Base-by-base conservation (phyloP, 1,140 invertebrate species). In the Drosophila nikananu region DNA sequence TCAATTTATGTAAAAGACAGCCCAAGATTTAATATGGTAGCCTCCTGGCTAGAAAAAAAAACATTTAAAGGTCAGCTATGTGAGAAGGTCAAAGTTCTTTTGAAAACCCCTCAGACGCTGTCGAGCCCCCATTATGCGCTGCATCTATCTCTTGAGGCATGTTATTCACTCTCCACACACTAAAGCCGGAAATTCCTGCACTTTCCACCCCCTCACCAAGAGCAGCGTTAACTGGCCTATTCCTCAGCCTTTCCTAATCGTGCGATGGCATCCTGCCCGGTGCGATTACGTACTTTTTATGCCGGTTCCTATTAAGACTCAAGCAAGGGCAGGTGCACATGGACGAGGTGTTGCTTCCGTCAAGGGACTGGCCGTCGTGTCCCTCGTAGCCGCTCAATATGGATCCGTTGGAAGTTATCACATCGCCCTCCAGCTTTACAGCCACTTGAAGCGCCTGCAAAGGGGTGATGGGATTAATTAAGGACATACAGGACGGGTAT, bases 381-480 rank as follows among this genome's bases (percentile, higher is more conserved):
- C 92, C 92, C 58, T 92, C 81, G 94, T 95, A 95, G 65, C 96
- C 96, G 83, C 96, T 96, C 80, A 97, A 93, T 81, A 97, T 96
- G 81, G 96, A 97, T 58, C 96, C 97, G 91, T 97, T 97, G 57
- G 97, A 97, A 79, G 96, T 98, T 94, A 99, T 98, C 66, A 99
- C 97, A 94, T 99, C 98, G 64, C 98, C 98, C 89, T 99, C 98
- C 48, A 99, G 94, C 92, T 97, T 93, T 93, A 99, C 96, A 94
- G 98, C 95, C 94, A 98, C 95, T 95, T 96, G 95, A 94, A 97
- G 95, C 75, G 96, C 96, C 96, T 97, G 93, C 39, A 93, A 94
- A 55, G 72, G 72, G 48, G 52, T 51, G 68, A 49, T 25, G 17
- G 35, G 21, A 21, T 72, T 41, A 60, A 51, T 77, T 71, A 77